A percentile compares a stretch with the other conserved stretches of the same genome.
phyloP scores from a whole-genome alignment of 2,888 invertebrate genomes.

The Conistra vaccinii region DNA sequence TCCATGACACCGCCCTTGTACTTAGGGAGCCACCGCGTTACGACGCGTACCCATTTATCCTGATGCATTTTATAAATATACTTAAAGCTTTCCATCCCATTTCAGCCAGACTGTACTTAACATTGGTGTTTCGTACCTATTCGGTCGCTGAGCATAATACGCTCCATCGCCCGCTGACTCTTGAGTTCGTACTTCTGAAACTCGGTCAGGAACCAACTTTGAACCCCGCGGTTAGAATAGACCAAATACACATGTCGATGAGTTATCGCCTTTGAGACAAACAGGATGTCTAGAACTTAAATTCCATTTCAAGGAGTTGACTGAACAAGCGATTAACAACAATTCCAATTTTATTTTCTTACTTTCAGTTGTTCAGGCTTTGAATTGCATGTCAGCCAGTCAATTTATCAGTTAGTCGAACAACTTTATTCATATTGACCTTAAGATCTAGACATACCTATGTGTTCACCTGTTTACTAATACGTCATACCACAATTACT shows the following conservation, averaged over 20 bases:
- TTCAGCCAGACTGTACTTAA: constrained; percentile 16
- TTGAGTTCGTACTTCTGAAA: constrained; percentile 37
- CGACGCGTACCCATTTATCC: constrained; percentile 17
- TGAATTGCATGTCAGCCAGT: neutral
- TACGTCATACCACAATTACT: constrained; percentile 24
- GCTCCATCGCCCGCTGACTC: constrained; percentile 45
- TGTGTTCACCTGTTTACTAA: constrained; percentile 13
- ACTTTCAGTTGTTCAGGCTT: neutral
- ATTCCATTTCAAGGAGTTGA: constrained; percentile 3
- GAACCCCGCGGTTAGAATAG: constrained; percentile 31
- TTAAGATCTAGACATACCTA: neutral
- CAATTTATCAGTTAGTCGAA: neutral
- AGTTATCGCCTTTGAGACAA: constrained; percentile 26
- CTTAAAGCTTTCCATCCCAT: constrained; percentile 32
- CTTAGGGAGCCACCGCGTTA: constrained; percentile 21
- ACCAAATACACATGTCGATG: constrained; percentile 43
- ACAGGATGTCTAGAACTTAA: constrained; percentile 25
- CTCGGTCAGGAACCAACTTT: constrained; percentile 50
- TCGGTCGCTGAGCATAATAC: constrained; percentile 23
- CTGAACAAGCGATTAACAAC: neutral
- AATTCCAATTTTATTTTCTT: neutral
- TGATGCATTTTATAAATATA: constrained; percentile 16
- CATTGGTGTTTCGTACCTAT: constrained; percentile 25
- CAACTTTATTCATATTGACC: neutral
- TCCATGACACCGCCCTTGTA: constrained; percentile 17